phyloP scores from a whole-genome alignment of 2,113 vertebrate species.

The Penelope pileata region DNA sequence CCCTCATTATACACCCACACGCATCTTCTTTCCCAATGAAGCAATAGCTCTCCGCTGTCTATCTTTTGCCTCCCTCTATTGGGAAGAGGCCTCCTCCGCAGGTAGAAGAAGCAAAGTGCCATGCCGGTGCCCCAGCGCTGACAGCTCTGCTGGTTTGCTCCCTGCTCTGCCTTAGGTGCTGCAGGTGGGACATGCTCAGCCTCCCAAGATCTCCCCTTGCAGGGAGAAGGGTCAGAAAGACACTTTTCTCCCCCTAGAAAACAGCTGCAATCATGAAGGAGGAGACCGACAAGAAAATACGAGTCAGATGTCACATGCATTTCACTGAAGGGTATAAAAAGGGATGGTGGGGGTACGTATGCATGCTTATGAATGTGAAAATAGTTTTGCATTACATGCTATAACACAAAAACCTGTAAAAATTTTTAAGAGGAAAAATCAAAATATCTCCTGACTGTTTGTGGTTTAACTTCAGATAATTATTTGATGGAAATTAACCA shows the following conservation, averaged over 20 bases:
- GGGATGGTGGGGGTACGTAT: accelerated
- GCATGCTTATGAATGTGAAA: background rate
- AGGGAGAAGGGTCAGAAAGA: background rate
- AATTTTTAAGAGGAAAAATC: background rate
- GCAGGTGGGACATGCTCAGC: accelerated
- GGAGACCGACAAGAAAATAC: background rate
- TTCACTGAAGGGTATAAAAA: background rate
- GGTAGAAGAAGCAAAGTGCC: background rate
- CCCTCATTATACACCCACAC: constrained; percentile 37
- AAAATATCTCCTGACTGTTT: background rate
- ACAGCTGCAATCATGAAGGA: background rate
- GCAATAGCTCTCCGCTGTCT: background rate
- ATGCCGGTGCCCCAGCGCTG: accelerated
- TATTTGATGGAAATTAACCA: background rate
- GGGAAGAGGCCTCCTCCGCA: background rate
- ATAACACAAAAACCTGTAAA: background rate
- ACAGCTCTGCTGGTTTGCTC: background rate
- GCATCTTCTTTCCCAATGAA: background rate
- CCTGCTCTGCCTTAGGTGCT: background rate
- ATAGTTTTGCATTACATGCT: background rate
- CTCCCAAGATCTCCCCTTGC: accelerated
- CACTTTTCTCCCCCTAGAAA: background rate
- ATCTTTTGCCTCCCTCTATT: constrained; percentile 40
- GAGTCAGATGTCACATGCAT: background rate
- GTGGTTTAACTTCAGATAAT: background rate